Percentiles rank a stretch among this genome's conserved stretches.
phyloP scores from a whole-genome alignment of 2,888 invertebrate genomes.

The Cryptocheilus praepositus region DNA sequence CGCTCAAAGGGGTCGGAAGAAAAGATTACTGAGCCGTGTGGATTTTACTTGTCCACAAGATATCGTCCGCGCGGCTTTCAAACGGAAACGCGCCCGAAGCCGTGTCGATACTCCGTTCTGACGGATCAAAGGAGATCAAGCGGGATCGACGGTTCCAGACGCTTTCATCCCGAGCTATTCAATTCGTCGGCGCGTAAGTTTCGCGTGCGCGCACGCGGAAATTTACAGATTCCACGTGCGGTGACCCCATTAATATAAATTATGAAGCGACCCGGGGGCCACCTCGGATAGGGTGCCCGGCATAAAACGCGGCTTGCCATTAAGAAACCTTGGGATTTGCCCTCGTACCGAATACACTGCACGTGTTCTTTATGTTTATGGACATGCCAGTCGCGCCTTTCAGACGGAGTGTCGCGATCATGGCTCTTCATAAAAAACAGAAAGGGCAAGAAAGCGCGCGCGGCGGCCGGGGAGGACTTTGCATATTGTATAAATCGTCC shows the following conservation, averaged over 20 bases:
- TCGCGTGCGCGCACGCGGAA: background rate
- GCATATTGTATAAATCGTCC: constrained; percentile 6
- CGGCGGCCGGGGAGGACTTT: background rate
- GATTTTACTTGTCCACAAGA: too few species aligned
- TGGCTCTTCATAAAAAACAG: constrained; percentile 12
- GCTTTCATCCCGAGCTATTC: background rate
- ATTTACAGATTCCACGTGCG: constrained; percentile 30
- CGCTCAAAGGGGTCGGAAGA: too few species aligned
- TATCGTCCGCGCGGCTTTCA: background rate
- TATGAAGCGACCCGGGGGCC: constrained; percentile 32
- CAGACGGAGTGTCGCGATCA: constrained; percentile 21
- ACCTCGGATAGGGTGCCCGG: constrained; percentile 23
- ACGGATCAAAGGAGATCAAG: too few species aligned
- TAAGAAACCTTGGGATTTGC: constrained; percentile 44
- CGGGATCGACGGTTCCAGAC: background rate
- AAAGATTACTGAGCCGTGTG: too few species aligned
- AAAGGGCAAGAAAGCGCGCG: too few species aligned
- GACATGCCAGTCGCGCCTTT: constrained; percentile 21
- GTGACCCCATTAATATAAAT: constrained; percentile 53
- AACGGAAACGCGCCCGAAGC: too few species aligned
- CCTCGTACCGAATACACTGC: constrained; percentile 27
- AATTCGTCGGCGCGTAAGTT: background rate
- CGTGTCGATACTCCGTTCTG: background rate
- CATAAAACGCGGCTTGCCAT: constrained; percentile 41
- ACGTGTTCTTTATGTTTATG: constrained; percentile 38